A percentile compares a stretch with the other conserved stretches of the same genome.
Evolutionary conservation across 2,113 vertebrate genomes (phyloP).

Genomic region (Trogon surrucura): DNA sequence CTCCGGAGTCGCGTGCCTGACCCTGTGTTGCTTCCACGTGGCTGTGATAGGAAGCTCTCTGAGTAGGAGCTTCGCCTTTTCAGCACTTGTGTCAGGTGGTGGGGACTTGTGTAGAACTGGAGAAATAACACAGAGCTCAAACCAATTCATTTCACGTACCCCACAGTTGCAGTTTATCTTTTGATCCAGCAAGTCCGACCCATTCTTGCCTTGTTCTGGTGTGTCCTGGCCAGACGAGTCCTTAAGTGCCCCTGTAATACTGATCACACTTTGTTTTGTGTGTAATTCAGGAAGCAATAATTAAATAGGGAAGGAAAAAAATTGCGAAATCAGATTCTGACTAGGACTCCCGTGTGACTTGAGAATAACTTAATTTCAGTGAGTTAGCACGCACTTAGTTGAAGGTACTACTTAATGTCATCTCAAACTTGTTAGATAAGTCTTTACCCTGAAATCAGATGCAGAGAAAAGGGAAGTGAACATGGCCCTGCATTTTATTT

Average conservation of each 20-base stretch:
- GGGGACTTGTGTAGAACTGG: background rate
- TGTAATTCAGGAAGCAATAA: background rate
- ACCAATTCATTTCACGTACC: background rate
- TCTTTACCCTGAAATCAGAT: background rate
- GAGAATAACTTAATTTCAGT: background rate
- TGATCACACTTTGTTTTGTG: background rate
- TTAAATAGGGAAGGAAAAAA: background rate
- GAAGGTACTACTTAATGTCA: background rate
- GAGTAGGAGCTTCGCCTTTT: background rate
- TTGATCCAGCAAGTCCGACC: background rate
- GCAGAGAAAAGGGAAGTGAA: background rate
- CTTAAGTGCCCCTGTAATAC: background rate
- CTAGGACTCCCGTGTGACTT: background rate
- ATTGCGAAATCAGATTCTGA: background rate
- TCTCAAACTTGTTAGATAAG: background rate
- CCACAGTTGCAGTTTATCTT: background rate
- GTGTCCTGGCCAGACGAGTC: background rate
- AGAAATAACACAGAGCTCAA: background rate
- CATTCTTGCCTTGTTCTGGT: background rate
- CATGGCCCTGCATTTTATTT: background rate
- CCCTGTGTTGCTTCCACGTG: rapidly evolving
- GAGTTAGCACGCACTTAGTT: background rate
- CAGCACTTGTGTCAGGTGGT: background rate
- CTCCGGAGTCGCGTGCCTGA: rapidly evolving
- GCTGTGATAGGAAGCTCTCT: background rate